Base-by-base conservation (phyloP, 2,113 vertebrate species). In the Coregonus clupeaformis region DNA sequence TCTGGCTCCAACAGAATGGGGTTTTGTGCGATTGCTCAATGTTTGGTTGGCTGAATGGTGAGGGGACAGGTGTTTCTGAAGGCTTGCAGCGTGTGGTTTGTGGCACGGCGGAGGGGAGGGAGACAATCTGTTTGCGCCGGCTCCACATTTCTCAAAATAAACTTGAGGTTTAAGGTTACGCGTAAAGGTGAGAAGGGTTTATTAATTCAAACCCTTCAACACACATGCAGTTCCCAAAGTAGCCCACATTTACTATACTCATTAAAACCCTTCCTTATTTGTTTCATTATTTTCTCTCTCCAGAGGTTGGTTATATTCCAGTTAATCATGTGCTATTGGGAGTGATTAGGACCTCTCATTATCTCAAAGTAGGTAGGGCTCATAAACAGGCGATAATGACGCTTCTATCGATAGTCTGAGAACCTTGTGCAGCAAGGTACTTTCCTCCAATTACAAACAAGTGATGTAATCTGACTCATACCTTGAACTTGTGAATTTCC, bases 111-210 rank as follows among this genome's bases (percentile, higher is more conserved):
- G 67, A 45, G 24, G 70, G 76, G 65, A 77, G 77, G 32, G 60
- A 47, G 32, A 80, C 36, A 42, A 42, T 42, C 36, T 42, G 36
- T 11, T 36, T 42, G 36, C 9, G 9, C 36, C 36, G 9, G 2
- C 0, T 42, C 84, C 75, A 83, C 87, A 82, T 89, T 87, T 88
- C 83, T 86, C 81, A 80, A 87, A 52, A 72, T 90, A 80, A 90
- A 83, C 69, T 86, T 87, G 2, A 49, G 83, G 90, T 87, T 82
- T 91, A 71, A 2, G 62, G 80, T 90, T 90, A 84, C 89, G 65
- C 67, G 79, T 81, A 73, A 83, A 89, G 82, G 84, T 52, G 49
- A 90, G 86, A 90, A 86, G 77, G 81, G 68, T 81, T 88, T 83
- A 78, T 84, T 86, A 85, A 89, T 78, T 75, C 81, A 77, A 84